These are phyloP conservation scores for Bombus balteatus DNA, from an alignment of 1,140 invertebrate genomes.

Conservation along the genomic window DNA sequence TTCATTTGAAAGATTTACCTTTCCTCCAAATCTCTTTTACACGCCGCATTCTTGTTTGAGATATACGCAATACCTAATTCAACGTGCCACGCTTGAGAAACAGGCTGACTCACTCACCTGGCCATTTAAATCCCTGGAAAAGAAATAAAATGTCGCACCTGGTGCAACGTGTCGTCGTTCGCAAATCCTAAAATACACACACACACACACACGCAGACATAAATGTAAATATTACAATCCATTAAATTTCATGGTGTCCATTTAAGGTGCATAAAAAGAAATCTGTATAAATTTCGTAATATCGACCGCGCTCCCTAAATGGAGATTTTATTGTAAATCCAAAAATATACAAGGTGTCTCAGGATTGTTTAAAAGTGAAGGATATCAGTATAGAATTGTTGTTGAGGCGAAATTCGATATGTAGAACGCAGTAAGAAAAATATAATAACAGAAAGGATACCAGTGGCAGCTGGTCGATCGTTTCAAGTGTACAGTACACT, in stretches of 20 bases:
- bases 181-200: background rate
- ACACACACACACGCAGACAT: background rate
- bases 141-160: background rate
- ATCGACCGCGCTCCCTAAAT: background rate
- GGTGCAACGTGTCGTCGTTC: background rate
- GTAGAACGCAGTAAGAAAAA: background rate
- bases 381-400: background rate
- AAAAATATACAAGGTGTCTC: background rate
- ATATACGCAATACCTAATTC: background rate
- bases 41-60: background rate
- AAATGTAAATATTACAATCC: background rate
- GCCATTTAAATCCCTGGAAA: slow-evolving; percentile 22
- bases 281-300: background rate
- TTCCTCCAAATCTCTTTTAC: background rate
- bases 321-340: background rate
- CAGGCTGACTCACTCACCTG: slow-evolving; percentile 15
- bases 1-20: background rate
- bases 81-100: background rate
- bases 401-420: background rate
- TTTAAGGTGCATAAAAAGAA: background rate
- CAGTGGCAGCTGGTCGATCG: slow-evolving; percentile 13
- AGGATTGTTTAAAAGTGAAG: background rate
- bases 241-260: background rate
- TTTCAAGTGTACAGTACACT: slow-evolving; percentile 23
- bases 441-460: background rate